Conservation (phyloP, 1,140 invertebrate genomes). For the Campoletis sonorensis region DNA sequence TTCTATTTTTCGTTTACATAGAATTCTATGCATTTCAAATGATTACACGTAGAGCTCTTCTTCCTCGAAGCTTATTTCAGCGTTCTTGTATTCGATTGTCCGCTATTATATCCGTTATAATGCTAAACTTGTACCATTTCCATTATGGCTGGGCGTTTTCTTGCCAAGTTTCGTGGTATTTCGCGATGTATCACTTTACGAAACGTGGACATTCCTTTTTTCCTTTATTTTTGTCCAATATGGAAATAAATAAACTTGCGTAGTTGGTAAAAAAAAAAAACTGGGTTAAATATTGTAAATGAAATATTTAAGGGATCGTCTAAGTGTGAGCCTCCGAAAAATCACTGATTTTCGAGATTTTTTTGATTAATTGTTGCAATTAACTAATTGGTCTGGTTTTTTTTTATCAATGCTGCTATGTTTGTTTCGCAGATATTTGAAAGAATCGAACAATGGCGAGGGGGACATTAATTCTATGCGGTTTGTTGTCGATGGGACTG, state of each 20-base stretch:
- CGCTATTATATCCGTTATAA: slow-evolving; percentile 20
- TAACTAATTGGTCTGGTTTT: too few relatives aligned
- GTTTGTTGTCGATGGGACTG: slow-evolving; percentile 47
- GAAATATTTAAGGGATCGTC: too few relatives aligned
- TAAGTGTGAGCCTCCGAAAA: too few relatives aligned
- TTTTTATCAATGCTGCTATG: slow-evolving; percentile 23
- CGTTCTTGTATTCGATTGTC: not conserved
- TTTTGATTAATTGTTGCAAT: too few relatives aligned
- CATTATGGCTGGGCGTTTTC: not conserved
- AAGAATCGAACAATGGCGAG: slow-evolving; percentile 39
- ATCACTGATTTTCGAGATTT: too few relatives aligned
- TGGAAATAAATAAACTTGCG: too few relatives aligned
- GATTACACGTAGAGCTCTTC: not conserved
- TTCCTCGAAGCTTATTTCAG: not conserved
- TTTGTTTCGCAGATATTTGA: slow-evolving; percentile 58
- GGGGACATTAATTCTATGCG: slow-evolving; percentile 49
- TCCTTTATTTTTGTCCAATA: too few relatives aligned
- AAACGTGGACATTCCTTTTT: not conserved
- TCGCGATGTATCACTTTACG: not conserved
- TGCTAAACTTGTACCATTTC: slow-evolving; percentile 8
- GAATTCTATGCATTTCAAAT: not conserved
- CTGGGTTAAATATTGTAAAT: too few relatives aligned
- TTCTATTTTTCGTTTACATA: not conserved
- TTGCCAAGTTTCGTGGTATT: not conserved
- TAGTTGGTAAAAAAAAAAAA: too few relatives aligned